Conservation (phyloP, 1,140 invertebrate genomes). For the Aricia agestis region DNA sequence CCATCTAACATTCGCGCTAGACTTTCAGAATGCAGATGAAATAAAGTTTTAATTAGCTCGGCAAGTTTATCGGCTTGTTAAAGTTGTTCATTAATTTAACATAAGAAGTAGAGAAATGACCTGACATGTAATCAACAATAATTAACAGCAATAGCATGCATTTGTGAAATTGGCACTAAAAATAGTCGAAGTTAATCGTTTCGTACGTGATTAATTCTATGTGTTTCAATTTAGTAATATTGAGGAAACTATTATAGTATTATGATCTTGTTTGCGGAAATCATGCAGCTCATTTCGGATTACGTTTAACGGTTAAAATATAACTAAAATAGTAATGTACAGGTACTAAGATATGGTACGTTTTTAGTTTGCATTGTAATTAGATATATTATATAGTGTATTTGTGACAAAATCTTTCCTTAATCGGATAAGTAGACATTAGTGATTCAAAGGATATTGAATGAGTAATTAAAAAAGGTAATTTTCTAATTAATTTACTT, state of each 20-base stretch:
- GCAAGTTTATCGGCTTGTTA: background rate
- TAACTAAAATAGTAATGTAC: too few relatives aligned
- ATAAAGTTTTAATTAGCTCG: background rate
- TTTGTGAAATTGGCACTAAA: background rate
- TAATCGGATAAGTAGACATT: too few relatives aligned
- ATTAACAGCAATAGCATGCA: background rate
- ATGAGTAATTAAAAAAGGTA: too few relatives aligned
- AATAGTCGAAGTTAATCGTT: background rate
- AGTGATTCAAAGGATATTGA: too few relatives aligned
- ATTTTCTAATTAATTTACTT: too few relatives aligned
- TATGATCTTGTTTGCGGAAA: background rate
- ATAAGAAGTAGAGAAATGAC: too few relatives aligned
- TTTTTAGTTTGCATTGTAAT: too few relatives aligned
- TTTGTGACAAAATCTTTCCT: too few relatives aligned
- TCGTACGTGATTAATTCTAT: background rate
- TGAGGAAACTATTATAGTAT: background rate
- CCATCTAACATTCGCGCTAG: background rate
- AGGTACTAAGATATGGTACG: too few relatives aligned
- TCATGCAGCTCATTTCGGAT: background rate
- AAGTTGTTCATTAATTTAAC: background rate
- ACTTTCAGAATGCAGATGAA: background rate
- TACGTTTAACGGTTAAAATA: too few relatives aligned
- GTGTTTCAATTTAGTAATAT: background rate
- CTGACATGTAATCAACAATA: too few relatives aligned
- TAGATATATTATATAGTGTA: too few relatives aligned